Evolutionary conservation across 2,888 invertebrate species (phyloP).

Genomic region (Euphydryas editha): DNA sequence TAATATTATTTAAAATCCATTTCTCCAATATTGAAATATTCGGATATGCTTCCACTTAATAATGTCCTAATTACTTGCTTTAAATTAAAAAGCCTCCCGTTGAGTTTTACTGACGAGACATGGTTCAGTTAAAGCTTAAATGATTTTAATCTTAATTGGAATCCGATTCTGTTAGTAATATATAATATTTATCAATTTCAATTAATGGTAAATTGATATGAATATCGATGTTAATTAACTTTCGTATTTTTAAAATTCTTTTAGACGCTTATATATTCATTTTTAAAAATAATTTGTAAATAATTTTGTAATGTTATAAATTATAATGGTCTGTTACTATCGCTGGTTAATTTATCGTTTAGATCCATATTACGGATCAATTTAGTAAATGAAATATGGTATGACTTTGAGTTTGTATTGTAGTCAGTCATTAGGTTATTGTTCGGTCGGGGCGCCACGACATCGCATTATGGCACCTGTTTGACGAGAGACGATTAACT

Average conservation of each 20-base stretch:
- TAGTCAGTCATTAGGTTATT: background rate
- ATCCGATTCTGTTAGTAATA: too few species aligned
- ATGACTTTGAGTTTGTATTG: slow-evolving; percentile 4
- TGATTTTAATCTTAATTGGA: too few species aligned
- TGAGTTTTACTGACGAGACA: background rate
- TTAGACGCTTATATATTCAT: too few species aligned
- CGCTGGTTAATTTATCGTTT: background rate
- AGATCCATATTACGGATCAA: background rate
- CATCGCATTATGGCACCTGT: background rate
- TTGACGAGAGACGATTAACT: background rate
- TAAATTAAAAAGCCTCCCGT: background rate
- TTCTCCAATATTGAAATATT: background rate
- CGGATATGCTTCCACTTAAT: background rate
- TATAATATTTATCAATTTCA: too few species aligned
- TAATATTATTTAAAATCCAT: background rate
- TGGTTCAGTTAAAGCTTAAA: background rate
- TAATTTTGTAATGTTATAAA: background rate
- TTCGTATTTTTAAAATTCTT: too few species aligned
- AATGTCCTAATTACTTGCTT: background rate
- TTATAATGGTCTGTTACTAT: too few species aligned
- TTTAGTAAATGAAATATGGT: slow-evolving; percentile 6
- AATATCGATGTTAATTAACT: too few species aligned
- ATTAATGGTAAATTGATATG: too few species aligned
- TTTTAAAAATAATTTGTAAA: background rate
- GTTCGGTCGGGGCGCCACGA: background rate